A percentile compares a stretch with the other conserved stretches of the same genome.
phyloP scores from a whole-genome alignment of 2,888 invertebrate species.

The Drosophila pseudotakahashii region DNA sequence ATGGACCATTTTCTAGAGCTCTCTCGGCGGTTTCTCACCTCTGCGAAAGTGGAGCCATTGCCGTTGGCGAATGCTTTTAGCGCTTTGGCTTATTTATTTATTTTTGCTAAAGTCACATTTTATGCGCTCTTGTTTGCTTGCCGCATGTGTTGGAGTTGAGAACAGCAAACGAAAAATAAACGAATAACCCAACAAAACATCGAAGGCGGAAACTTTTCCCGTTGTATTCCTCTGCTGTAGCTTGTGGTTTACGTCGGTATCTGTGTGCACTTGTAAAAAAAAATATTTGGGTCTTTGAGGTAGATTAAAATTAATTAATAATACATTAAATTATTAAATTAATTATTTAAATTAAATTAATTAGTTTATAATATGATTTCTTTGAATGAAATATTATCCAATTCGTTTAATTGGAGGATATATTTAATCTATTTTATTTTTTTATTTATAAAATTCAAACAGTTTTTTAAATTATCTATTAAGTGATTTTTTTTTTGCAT shows the following conservation, averaged over 20 bases:
- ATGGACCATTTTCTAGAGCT: slow-evolving; percentile 50
- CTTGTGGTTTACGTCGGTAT: slow-evolving; percentile 29
- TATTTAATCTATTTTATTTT: too few species aligned
- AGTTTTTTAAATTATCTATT: too few species aligned
- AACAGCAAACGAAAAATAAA: slow-evolving; percentile 6
- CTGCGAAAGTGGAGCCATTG: slow-evolving; percentile 2
- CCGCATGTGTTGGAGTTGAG: slow-evolving; percentile 34
- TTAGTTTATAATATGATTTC: too few species aligned
- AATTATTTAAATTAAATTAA: not conserved
- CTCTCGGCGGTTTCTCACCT: slow-evolving; percentile 45
- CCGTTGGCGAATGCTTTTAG: slow-evolving; percentile 46
- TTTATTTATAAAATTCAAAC: too few species aligned
- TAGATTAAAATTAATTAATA: too few species aligned
- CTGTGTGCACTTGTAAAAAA: slow-evolving; percentile 33
- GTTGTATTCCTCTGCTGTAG: slow-evolving; percentile 25
- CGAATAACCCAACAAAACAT: slow-evolving; percentile 20
- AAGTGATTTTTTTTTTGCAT: too few species aligned
- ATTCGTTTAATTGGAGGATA: too few species aligned
- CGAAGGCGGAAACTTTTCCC: slow-evolving; percentile 42
- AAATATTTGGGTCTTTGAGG: not conserved
- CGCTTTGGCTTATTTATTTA: slow-evolving; percentile 50
- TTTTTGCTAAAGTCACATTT: slow-evolving; percentile 49
- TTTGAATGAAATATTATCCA: too few species aligned
- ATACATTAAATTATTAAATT: not conserved
- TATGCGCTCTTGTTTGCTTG: slow-evolving; percentile 32